These are phyloP conservation scores for Gobiocypris rarus DNA, from an alignment of 2,113 vertebrate genomes.

Conservation along the genomic window DNA sequence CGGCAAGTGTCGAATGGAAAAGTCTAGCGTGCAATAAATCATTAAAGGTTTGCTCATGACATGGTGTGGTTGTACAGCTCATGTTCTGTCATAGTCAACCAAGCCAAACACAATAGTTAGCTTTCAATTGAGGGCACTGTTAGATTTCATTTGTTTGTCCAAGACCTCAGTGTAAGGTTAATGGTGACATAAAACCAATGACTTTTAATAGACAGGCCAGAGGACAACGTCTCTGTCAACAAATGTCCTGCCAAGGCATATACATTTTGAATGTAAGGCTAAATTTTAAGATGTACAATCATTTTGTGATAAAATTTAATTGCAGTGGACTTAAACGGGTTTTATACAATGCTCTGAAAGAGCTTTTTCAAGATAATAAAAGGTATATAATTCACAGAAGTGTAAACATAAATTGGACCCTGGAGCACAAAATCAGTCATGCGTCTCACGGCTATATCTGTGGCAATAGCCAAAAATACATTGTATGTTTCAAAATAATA, in stretches of 20 bases:
- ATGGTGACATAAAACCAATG: conserved; percentile 40
- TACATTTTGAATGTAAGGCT: neutral
- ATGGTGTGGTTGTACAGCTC: conserved; percentile 26
- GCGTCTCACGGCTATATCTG: no score
- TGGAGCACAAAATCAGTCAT: no score
- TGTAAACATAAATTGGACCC: no score
- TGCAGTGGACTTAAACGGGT: no score
- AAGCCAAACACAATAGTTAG: conserved; percentile 46
- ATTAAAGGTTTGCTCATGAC: conserved; percentile 41
- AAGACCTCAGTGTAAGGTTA: conserved; percentile 16
- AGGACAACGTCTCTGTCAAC: conserved; percentile 4
- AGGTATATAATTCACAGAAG: no score
- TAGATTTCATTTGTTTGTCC: conserved; percentile 39
- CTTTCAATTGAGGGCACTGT: conserved; percentile 28
- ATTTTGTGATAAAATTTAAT: no score
- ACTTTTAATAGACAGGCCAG: conserved; percentile 24
- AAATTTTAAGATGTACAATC: neutral
- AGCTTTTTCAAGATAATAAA: no score
- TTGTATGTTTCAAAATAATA: no score
- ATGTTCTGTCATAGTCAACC: conserved; percentile 25
- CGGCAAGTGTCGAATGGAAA: conserved; percentile 36
- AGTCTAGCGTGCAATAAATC: conserved; percentile 41
- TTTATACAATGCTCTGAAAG: no score
- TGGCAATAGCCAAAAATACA: no score
- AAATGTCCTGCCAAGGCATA: neutral